Evolutionary conservation across 1,140 invertebrate species (phyloP), one percentile per base, ranked within the genome.

Genomic region (Neodiprion fabricii): DNA sequence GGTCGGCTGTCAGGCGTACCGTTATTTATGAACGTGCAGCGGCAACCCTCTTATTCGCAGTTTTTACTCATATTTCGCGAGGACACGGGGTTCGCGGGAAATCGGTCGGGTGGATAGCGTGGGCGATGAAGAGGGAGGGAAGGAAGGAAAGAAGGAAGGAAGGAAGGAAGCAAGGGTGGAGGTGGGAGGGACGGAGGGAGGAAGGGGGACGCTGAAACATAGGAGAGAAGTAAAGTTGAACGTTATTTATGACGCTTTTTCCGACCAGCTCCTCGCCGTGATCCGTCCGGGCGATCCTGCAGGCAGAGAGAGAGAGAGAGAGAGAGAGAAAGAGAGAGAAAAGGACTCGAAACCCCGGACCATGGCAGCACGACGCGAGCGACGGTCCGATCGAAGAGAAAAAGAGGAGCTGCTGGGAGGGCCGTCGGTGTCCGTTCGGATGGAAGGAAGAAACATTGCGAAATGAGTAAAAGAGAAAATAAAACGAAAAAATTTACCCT

Each of bases 191-290:
- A 74, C 10, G 70, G 14, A 49, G 67, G 14, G 4, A 67, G 71
- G 40, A 71, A 61, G 53, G 23, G 71, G 67, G 74, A 74, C 74
- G 76, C 73, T 77, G 74, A 47, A 76, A 74, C 49, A 71, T 49
- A 23, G 70, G 40, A 74, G 77, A 75, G 71, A 76, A 74, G 74
- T 81, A 77, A 84, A 86, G 79, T 83, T 83, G 80, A 80, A 78
- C 75, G 84, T 84, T 85, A 87, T 85, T 86, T 86, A 88, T 83
- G 83, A 83, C 72, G 80, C 80, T 85, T 84, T 84, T 76, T 79
- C 76, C 77, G 65, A 65, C 73, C 75, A 74, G 77, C 72, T 74
- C 69, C 76, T 70, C 72, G 76, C 76, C 74, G 73, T 72, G 72
- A 17, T 14, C 11, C 53, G 53, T 61, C 53, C 9, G 11, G 53